Evolutionary conservation across 2,113 vertebrate genomes (phyloP).

Genomic region (Pao palembangensis): DNA sequence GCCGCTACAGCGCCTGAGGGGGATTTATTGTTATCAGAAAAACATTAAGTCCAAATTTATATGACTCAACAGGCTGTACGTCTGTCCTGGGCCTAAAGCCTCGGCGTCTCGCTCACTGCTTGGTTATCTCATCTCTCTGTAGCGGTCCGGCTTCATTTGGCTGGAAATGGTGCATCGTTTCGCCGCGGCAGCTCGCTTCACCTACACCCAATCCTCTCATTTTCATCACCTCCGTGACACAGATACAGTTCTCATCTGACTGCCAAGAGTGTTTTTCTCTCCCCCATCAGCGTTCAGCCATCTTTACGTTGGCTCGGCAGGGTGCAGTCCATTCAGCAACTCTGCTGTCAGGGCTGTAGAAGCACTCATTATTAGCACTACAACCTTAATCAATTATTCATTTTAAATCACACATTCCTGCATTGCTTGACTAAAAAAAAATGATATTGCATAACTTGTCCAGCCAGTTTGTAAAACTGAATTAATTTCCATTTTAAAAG

Average conservation of each 20-base stretch:
- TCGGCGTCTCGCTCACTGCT: conserved; percentile 25
- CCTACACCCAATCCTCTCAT: conserved; percentile 12
- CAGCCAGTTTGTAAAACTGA: too few relatives aligned
- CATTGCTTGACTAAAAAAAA: too few relatives aligned
- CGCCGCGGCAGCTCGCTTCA: conserved; percentile 23
- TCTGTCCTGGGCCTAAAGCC: conserved; percentile 24
- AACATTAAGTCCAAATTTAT: conserved; percentile 26
- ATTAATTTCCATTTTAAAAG: too few relatives aligned
- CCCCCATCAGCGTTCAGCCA: conserved; percentile 6
- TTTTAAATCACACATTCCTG: too few relatives aligned
- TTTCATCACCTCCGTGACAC: conserved; percentile 17
- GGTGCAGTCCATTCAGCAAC: conserved; percentile 27
- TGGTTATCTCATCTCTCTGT: conserved; percentile 31
- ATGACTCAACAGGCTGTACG: conserved; percentile 34
- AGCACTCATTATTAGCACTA: too few relatives aligned
- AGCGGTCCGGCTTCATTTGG: conserved; percentile 24
- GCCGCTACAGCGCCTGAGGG: conserved; percentile 8
- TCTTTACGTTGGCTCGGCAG: conserved; percentile 23
- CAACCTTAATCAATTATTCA: too few relatives aligned
- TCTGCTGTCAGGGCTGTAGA: background rate
- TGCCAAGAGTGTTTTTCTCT: conserved; percentile 11
- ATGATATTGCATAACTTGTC: too few relatives aligned
- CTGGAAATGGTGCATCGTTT: conserved; percentile 36
- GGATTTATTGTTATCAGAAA: conserved; percentile 25
- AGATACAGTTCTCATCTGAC: conserved; percentile 24